Evolutionary conservation across 2,797 vertebrate genomes (phyloP).

Genomic region (Bradypus variegatus): DNA sequence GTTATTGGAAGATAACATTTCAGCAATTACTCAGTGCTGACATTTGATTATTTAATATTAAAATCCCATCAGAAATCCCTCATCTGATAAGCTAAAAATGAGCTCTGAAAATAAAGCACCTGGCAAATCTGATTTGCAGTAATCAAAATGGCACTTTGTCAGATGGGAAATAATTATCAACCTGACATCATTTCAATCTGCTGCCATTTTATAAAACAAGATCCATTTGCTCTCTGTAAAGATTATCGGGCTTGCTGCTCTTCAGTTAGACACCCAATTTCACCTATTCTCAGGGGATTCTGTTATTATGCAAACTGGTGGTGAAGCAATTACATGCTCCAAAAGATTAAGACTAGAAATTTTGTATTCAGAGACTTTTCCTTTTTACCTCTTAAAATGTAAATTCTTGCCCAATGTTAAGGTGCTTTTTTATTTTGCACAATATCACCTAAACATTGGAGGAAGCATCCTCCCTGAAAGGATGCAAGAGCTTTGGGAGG

Average conservation of each 20-base stretch:
- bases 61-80: constrained; percentile 40
- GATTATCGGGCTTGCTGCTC: not conserved
- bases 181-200: constrained; percentile 43
- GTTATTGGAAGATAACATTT: constrained; percentile 28
- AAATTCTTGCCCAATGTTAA: constrained; percentile 45
- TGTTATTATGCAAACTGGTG: constrained; percentile 54
- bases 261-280: constrained; percentile 31
- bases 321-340: constrained; percentile 56
- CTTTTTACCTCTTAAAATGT: constrained; percentile 51
- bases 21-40: not conserved
- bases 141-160: constrained; percentile 47
- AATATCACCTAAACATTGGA: constrained; percentile 18
- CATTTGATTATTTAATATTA: constrained; percentile 53
- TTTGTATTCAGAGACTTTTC: constrained; percentile 45
- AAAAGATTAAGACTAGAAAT: constrained; percentile 57
- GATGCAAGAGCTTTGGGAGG: not conserved
- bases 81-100: constrained; percentile 29
- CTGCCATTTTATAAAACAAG: not conserved
- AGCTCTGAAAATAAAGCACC: constrained; percentile 42
- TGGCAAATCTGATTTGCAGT: constrained; percentile 42
- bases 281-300: constrained; percentile 31
- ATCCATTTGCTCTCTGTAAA: constrained; percentile 2
- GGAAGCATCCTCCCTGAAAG: not conserved
- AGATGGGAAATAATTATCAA: constrained; percentile 53
- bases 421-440: constrained; percentile 18